Evolutionary conservation across 2,888 invertebrate genomes (phyloP), one percentile per base, ranked within the genome.

Genomic region (Eupithecia insigniata): DNA sequence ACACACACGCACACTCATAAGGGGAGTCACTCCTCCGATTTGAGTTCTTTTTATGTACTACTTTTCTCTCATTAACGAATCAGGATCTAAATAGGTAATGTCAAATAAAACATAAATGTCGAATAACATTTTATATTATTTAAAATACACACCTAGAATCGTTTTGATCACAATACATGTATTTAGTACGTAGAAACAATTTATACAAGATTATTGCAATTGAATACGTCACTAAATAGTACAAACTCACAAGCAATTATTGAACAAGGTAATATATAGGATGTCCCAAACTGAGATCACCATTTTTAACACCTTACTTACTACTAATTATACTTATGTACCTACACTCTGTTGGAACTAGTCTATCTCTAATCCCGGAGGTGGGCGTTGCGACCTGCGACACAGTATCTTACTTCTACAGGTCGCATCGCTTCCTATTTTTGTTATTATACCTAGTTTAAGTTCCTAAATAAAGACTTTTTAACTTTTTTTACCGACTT

Each of bases 91-190:
- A 60, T 28, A 3, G 8, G 2, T 16, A 60, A 18, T 55, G 39
- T 60, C 3, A 71, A 87, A 86, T 85, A 80, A 89, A 88, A 89
- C 84, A 82, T 78, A 78, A 79, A 75, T 76, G 80, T 89, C 82
- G 89, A 90, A 89, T 91, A 93, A 93, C 92, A 92, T 91, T 92
- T 92, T 92, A 89, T 93, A 92, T 91, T 92, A 87, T 90, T 92
- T 92, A 90, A 92, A 92, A 92, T 93, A 92, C 93, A 93, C 93
- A 92, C 92, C 91, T 92, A 93, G 91, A 92, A 90, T 89, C 87
- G 84, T 84, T 55, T 87, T 89, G 86, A 91, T 90, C 91, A 89
- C 91, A 92, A 91, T 90, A 92, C 90, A 90, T 90, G 83, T 86
- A 86, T 87, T 75, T 67, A 78, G 74, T 82, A 82, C 68, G 69